These are phyloP conservation scores for Netelia inedita DNA, from an alignment of 2,888 invertebrate genomes.

Conservation along the genomic window DNA sequence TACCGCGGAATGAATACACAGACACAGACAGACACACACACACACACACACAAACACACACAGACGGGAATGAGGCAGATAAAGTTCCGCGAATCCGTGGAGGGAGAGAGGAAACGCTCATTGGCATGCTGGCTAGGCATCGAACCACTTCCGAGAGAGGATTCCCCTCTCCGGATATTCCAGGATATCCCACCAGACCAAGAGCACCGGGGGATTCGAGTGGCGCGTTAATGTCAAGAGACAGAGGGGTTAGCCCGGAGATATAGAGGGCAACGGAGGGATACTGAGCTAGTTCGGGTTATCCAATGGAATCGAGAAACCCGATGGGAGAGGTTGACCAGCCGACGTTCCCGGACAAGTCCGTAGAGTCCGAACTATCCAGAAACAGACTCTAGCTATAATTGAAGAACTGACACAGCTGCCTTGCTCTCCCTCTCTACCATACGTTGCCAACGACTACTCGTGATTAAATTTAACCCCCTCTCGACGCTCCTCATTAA, in stretches of 20 bases:
- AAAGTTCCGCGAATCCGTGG: not conserved
- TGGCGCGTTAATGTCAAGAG: slow-evolving; percentile 68
- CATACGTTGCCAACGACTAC: not conserved
- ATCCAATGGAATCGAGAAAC: slow-evolving; percentile 35
- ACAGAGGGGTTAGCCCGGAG: slow-evolving; percentile 22
- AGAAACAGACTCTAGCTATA: slow-evolving; percentile 21
- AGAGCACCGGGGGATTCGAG: slow-evolving; percentile 45
- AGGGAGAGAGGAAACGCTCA: slow-evolving; percentile 40
- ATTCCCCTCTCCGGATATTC: slow-evolving; percentile 29
- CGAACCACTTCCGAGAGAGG: slow-evolving; percentile 58
- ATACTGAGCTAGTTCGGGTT: slow-evolving; percentile 17
- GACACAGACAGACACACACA: not conserved
- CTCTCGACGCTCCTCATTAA: slow-evolving; percentile 5
- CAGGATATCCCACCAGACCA: slow-evolving; percentile 18
- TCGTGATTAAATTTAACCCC: too few relatives aligned
- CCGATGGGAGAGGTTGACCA: not conserved
- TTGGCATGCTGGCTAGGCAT: slow-evolving; percentile 54
- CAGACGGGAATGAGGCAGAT: slow-evolving; percentile 16
- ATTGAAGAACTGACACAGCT: slow-evolving; percentile 43
- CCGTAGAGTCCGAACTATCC: not conserved
- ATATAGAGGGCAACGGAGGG: slow-evolving; percentile 23
- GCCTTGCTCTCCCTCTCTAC: slow-evolving; percentile 3
- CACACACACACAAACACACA: not conserved
- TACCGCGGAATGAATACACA: too few relatives aligned
- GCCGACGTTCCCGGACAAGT: slow-evolving; percentile 13